These are phyloP conservation scores for Poecilia picta DNA, from an alignment of 2,797 vertebrate species.

Conservation along the genomic window DNA sequence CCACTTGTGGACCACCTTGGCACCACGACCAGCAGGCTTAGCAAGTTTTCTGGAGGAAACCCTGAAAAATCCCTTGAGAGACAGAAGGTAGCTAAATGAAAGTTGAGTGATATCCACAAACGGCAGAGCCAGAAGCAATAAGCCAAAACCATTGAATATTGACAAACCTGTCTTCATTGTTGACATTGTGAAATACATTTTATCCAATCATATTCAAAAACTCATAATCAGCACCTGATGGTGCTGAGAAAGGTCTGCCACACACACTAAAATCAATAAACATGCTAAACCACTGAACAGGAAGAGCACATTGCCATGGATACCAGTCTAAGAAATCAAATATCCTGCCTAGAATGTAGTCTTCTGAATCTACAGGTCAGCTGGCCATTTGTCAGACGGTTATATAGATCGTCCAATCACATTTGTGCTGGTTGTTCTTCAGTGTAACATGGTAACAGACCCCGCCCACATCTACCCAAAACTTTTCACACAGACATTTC, in stretches of 20 bases:
- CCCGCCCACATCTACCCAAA: background rate
- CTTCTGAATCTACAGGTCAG: background rate
- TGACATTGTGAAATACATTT: conserved; percentile 21
- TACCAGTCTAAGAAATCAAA: background rate
- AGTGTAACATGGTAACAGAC: conserved; percentile 23
- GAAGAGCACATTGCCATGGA: background rate
- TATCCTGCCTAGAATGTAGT: background rate
- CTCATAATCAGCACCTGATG: conserved; percentile 6
- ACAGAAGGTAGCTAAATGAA: background rate
- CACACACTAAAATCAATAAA: conserved; percentile 1
- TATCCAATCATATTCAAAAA: conserved; percentile 9
- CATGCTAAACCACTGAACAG: background rate
- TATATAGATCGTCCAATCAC: background rate
- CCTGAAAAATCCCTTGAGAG: background rate
- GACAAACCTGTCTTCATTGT: conserved; percentile 12
- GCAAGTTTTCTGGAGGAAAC: background rate
- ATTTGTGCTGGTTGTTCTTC: background rate
- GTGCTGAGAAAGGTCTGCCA: conserved; percentile 18
- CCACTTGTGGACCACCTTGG: no score
- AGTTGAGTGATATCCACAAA: background rate
- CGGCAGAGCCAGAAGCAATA: background rate
- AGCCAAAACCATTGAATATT: background rate
- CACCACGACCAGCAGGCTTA: no score
- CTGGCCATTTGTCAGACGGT: background rate
- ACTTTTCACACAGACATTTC: conserved; percentile 9